A percentile compares a stretch with the other conserved stretches of the same genome.
Evolutionary conservation across 2,888 invertebrate genomes (phyloP).

Genomic region (Hydrotaea diabolus): DNA sequence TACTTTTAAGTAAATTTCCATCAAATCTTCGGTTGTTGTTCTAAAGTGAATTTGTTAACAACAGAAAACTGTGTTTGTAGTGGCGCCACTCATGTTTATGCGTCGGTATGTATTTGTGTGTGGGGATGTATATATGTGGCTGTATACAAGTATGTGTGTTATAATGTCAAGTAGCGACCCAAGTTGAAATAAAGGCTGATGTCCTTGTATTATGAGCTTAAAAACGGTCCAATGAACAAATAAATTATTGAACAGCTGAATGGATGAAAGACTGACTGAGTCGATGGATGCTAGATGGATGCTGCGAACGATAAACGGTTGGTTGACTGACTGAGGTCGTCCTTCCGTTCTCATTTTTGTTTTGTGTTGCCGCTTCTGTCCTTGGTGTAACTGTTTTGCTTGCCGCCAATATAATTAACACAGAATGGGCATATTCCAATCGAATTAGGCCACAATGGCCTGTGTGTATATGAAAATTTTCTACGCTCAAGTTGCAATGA

Average conservation of each 20-base stretch:
- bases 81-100: background rate
- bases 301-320: background rate
- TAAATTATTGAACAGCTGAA: constrained; percentile 27
- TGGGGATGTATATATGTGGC: background rate
- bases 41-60: constrained; percentile 7
- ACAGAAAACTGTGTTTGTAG: background rate
- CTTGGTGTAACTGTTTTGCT: background rate
- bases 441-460: constrained; percentile 5
- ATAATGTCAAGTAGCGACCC: constrained; percentile 63
- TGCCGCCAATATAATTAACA: constrained; percentile 45
- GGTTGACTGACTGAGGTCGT: background rate
- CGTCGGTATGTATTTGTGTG: background rate
- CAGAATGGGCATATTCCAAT: constrained; percentile 27
- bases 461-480: background rate
- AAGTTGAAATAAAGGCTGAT: constrained; percentile 69
- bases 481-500: background rate
- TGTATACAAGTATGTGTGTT: background rate
- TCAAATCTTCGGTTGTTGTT: too few species aligned
- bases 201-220: constrained; percentile 64
- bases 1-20: too few species aligned
- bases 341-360: background rate
- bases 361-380: background rate
- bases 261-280: background rate
- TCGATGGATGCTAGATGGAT: background rate
- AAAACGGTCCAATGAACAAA: constrained; percentile 44